Evolutionary conservation across 92 coral and sea anemone species (phyloP).

Genomic region (Montipora capitata): DNA sequence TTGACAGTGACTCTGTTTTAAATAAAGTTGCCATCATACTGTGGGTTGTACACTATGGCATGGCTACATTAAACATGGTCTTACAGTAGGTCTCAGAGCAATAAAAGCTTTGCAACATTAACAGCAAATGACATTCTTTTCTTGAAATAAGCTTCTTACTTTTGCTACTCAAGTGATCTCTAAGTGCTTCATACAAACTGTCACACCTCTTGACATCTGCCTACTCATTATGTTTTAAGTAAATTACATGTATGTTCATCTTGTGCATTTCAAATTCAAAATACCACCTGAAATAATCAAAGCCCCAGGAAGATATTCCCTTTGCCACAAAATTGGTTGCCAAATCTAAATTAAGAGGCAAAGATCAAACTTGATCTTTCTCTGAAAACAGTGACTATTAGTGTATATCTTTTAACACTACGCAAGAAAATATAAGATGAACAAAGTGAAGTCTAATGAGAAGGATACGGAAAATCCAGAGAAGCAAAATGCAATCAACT

Average conservation of each 20-base stretch:
- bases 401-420: neutral
- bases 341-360: neutral
- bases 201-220: neutral
- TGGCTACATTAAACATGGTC: too few species aligned
- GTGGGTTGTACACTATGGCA: too few species aligned
- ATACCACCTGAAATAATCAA: neutral
- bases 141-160: too few species aligned
- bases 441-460: neutral
- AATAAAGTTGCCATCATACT: too few species aligned
- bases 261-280: neutral
- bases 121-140: too few species aligned
- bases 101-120: too few species aligned
- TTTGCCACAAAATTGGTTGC: neutral
- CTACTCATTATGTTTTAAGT: neutral
- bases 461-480: neutral
- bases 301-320: too few species aligned
- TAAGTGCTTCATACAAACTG: neutral
- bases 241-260: neutral
- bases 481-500: constrained; percentile 19
- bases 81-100: too few species aligned
- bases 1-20: too few species aligned
- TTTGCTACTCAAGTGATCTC: neutral
- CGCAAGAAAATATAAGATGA: neutral
- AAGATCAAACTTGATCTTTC: neutral
- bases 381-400: neutral